A percentile compares a stretch with the other conserved stretches of the same genome.
These are phyloP conservation scores for Phylloscopus trochiloides DNA, from an alignment of 2,113 vertebrate species.

Conservation along the genomic window DNA sequence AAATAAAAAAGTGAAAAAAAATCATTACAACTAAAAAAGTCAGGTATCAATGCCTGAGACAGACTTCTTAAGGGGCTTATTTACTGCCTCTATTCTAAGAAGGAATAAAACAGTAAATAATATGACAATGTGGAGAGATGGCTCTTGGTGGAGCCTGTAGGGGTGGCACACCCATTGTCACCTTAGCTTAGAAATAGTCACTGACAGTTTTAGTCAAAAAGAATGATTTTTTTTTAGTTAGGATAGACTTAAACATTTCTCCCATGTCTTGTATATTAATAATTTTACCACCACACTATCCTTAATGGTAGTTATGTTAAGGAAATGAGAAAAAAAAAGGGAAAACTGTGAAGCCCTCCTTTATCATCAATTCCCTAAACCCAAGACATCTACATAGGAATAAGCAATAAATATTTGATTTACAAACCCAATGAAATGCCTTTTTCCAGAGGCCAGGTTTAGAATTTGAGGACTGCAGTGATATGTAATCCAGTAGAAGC, in stretches of 20 bases:
- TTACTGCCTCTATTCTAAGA: background rate
- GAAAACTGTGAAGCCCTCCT: background rate
- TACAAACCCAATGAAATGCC: background rate
- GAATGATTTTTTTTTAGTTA: background rate
- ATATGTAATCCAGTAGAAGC: background rate
- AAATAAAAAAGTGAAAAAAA: background rate
- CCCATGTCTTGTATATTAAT: background rate
- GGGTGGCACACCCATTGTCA: background rate
- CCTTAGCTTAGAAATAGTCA: background rate
- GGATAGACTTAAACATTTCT: background rate
- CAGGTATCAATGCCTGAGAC: background rate
- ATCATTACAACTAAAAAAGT: background rate
- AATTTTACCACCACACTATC: background rate
- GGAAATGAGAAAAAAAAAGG: background rate
- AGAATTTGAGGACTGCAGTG: background rate
- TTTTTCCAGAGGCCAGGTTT: background rate
- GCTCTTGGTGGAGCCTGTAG: background rate
- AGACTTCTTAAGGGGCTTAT: background rate
- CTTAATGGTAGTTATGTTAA: background rate
- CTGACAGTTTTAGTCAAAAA: background rate
- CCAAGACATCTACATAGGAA: background rate
- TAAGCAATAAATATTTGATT: background rate
- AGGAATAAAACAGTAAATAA: background rate
- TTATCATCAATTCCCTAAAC: background rate
- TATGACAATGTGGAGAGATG: background rate